A percentile compares a stretch with the other conserved stretches of the same genome.
Evolutionary conservation across 2,797 vertebrate genomes (phyloP).

Genomic region (Novumbra hubbsi): DNA sequence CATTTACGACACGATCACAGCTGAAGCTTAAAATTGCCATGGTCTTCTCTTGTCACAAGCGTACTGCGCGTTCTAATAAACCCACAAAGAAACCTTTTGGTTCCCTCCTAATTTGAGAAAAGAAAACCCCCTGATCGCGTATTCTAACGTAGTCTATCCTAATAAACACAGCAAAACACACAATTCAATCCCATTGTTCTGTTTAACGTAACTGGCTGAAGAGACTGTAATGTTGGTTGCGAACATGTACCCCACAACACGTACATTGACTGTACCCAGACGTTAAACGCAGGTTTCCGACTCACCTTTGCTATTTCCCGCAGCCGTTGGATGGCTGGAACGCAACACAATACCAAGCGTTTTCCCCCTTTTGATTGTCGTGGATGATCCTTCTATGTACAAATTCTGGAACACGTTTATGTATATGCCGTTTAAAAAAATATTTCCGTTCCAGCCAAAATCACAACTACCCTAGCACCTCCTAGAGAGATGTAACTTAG

Average conservation of each 20-base stretch:
- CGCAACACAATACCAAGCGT: conserved; percentile 55
- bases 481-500: conserved; percentile 47
- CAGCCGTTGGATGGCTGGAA: conserved; percentile 39
- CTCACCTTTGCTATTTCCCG: conserved; percentile 31
- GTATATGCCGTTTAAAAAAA: conserved; percentile 21
- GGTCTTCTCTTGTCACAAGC: background rate
- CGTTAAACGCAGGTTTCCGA: conserved; percentile 21
- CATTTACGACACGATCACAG: background rate
- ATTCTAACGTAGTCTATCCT: conserved; percentile 1
- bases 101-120: conserved; percentile 5
- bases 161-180: background rate
- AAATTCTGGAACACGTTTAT: conserved; percentile 24
- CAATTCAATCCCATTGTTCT: background rate
- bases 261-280: conserved; percentile 17
- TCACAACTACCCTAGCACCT: conserved; percentile 30
- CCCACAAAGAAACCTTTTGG: conserved; percentile 4
- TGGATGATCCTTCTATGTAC: conserved; percentile 33
- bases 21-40: conserved; percentile 27
- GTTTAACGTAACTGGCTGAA: background rate
- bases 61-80: background rate
- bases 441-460: conserved; percentile 27
- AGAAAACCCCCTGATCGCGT: conserved; percentile 22
- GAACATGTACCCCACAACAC: conserved; percentile 17
- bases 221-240: conserved; percentile 33
- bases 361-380: conserved; percentile 56